phyloP scores from a whole-genome alignment of 1,140 invertebrate genomes.

The Hetaerina americana region DNA sequence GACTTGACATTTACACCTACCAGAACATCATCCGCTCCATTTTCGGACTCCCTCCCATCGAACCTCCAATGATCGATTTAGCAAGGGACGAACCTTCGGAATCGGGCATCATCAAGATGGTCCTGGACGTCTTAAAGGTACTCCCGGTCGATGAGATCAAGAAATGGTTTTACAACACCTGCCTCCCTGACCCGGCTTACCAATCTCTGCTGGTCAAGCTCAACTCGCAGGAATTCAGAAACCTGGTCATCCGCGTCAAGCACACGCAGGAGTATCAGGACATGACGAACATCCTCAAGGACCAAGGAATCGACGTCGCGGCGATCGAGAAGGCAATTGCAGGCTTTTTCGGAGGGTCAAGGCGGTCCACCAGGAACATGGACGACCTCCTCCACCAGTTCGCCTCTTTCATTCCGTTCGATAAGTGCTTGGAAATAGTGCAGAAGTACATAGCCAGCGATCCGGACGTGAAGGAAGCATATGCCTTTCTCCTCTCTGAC shows the following conservation, averaged over 20 bases:
- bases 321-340: background rate
- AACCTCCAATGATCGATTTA: background rate
- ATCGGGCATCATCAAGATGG: background rate
- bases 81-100: background rate
- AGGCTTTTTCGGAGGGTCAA: background rate
- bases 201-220: background rate
- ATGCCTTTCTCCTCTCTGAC: conserved; percentile 7
- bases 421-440: conserved; percentile 14
- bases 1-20: background rate
- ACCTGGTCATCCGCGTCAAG: background rate
- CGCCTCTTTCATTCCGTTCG: conserved; percentile 8
- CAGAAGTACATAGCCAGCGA: conserved; percentile 19
- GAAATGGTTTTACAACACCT: background rate
- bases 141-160: background rate
- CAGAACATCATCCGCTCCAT: background rate
- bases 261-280: background rate
- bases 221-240: background rate
- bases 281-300: background rate
- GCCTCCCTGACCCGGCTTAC: background rate
- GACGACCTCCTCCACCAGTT: background rate
- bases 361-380: background rate
- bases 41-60: background rate
- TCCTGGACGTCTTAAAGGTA: background rate
- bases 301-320: background rate
- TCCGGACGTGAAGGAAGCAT: conserved; percentile 16